Conservation (phyloP, 2,888 invertebrate species). For the Ctena decussata region DNA sequence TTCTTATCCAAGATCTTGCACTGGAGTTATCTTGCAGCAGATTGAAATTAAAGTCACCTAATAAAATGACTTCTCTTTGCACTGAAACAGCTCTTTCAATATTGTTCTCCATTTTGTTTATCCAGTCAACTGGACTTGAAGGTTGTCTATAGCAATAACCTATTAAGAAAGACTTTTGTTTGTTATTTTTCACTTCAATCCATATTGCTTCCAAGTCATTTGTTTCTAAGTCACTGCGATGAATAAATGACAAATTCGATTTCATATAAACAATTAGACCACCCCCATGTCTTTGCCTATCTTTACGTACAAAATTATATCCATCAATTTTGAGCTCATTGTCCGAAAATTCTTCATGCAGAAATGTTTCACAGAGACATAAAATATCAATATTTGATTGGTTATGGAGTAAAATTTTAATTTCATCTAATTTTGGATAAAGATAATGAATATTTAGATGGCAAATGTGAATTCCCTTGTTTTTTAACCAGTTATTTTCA, state of each 20-base stretch:
- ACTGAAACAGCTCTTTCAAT: not conserved
- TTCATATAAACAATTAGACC: not conserved
- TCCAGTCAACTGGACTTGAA: not conserved
- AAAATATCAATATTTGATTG: not conserved
- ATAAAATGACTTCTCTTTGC: not conserved
- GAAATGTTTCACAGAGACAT: too few relatives aligned
- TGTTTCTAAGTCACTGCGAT: not conserved
- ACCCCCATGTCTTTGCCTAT: too few relatives aligned
- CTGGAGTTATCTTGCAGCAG: not conserved
- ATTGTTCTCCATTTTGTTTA: not conserved
- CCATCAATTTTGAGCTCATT: not conserved
- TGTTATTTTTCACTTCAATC: too few relatives aligned
- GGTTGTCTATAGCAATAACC: not conserved
- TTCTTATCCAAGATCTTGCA: not conserved
- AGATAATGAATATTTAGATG: too few relatives aligned
- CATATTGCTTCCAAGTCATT: not conserved
- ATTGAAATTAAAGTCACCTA: too few relatives aligned
- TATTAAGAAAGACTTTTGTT: not conserved
- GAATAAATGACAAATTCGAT: not conserved
- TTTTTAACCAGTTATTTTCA: not conserved
- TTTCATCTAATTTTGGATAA: slow-evolving; percentile 4
- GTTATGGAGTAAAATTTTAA: not conserved
- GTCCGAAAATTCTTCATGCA: not conserved
- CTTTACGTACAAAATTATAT: not conserved
- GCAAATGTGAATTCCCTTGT: not conserved